phyloP scores from a whole-genome alignment of 2,888 invertebrate genomes.

The Caenorhabditis wallacei region DNA sequence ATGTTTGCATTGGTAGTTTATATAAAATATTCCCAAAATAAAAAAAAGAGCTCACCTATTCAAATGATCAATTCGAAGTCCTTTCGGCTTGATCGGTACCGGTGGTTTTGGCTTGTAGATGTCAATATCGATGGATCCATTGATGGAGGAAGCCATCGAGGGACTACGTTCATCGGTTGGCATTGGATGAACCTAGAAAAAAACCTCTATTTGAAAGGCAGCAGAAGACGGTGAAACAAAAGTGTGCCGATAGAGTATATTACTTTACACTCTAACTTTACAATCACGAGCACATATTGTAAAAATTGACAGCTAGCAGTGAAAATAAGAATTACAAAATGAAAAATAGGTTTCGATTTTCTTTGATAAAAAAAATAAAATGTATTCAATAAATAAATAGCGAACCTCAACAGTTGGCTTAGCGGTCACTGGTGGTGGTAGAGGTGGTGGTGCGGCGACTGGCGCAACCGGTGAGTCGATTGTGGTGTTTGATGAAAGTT shows the following conservation, averaged over 20 bases:
- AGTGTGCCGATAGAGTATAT: neutral
- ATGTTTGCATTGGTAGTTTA: neutral
- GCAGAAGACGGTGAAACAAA: neutral
- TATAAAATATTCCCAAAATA: no score
- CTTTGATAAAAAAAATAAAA: no score
- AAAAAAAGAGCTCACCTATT: conserved; percentile 60
- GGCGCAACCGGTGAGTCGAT: conserved; percentile 3
- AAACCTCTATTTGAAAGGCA: neutral
- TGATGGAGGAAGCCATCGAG: conserved; percentile 41
- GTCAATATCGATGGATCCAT: conserved; percentile 57
- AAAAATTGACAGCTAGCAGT: conserved; percentile 11
- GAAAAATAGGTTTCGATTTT: neutral
- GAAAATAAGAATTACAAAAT: conserved; percentile 5
- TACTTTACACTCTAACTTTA: conserved; percentile 9
- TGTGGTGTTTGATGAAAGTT: conserved; percentile 54
- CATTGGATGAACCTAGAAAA: conserved; percentile 76
- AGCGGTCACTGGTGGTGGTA: conserved; percentile 49
- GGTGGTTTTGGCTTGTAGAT: conserved; percentile 67
- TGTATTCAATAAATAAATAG: no score
- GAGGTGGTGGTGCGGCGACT: conserved; percentile 3
- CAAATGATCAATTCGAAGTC: conserved; percentile 71
- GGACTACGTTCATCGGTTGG: conserved; percentile 69
- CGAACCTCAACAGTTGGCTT: conserved; percentile 74
- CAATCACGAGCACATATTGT: conserved; percentile 10
- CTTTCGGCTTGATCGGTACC: conserved; percentile 75